Percentiles rank a stretch among this genome's conserved stretches.
These are phyloP conservation scores for Falcunculus frontatus DNA, from an alignment of 2,113 vertebrate species.

Conservation along the genomic window DNA sequence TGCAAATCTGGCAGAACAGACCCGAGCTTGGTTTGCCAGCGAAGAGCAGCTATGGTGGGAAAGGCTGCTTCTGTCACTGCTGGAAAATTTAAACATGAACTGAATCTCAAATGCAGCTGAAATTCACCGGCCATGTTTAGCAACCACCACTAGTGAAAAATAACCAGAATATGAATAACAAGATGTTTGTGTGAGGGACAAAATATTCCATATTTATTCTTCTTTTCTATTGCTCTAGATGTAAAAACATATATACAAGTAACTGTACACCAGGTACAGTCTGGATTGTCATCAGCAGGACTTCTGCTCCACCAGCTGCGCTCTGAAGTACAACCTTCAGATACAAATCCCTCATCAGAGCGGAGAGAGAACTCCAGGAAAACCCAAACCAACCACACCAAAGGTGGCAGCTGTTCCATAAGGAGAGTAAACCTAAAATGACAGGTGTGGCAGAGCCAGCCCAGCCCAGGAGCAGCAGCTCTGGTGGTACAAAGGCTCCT, in stretches of 20 bases:
- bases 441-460: not conserved
- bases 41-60: not conserved
- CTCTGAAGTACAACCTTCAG: not conserved
- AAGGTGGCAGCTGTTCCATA: not conserved
- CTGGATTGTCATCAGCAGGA: not conserved
- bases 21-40: not conserved
- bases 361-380: not conserved
- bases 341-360: not conserved
- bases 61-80: not conserved
- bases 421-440: not conserved
- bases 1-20: not conserved
- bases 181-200: not conserved
- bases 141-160: not conserved
- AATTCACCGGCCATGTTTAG: not conserved
- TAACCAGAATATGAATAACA: not conserved
- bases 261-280: not conserved
- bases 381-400: not conserved
- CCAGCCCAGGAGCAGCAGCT: not conserved
- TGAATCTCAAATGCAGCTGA: not conserved
- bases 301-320: not conserved
- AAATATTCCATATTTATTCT: not conserved
- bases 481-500: not conserved
- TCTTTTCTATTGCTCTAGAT: not conserved
- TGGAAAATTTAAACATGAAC: not conserved
- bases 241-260: not conserved